phyloP scores from a whole-genome alignment of 2,797 vertebrate species.

The Propithecus deckenii region DNA sequence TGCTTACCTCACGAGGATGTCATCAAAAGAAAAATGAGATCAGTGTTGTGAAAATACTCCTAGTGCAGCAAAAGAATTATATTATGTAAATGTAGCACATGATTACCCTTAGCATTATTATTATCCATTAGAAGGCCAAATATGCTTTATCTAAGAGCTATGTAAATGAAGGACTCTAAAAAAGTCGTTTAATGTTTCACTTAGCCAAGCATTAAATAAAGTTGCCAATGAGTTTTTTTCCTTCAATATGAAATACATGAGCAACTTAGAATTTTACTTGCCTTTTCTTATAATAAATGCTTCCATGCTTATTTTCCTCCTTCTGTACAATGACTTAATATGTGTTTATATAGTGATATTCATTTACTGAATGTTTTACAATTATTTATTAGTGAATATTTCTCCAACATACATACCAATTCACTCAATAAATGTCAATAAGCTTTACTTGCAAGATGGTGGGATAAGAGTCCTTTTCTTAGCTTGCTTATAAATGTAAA shows the following conservation, averaged over 20 bases:
- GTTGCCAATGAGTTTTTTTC: not conserved
- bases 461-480: not conserved
- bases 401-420: not conserved
- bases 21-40: conserved; percentile 49
- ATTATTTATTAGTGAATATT: conserved; percentile 40
- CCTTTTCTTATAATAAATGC: not conserved
- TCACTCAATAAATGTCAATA: conserved; percentile 33
- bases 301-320: not conserved
- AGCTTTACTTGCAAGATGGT: not conserved
- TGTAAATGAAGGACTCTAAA: conserved; percentile 22
- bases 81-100: conserved; percentile 44
- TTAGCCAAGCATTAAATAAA: conserved; percentile 55
- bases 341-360: not conserved
- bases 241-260: conserved; percentile 42
- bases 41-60: conserved; percentile 4
- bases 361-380: conserved; percentile 6
- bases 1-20: conserved; percentile 24
- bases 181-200: conserved; percentile 40
- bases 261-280: not conserved
- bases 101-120: conserved; percentile 24
- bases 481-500: not conserved
- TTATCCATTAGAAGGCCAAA: conserved; percentile 45
- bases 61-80: conserved; percentile 36
- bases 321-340: conserved; percentile 1
- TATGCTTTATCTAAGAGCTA: conserved; percentile 4